Base-by-base conservation (phyloP, 2,888 invertebrate genomes). In the Latheticus oryzae region DNA sequence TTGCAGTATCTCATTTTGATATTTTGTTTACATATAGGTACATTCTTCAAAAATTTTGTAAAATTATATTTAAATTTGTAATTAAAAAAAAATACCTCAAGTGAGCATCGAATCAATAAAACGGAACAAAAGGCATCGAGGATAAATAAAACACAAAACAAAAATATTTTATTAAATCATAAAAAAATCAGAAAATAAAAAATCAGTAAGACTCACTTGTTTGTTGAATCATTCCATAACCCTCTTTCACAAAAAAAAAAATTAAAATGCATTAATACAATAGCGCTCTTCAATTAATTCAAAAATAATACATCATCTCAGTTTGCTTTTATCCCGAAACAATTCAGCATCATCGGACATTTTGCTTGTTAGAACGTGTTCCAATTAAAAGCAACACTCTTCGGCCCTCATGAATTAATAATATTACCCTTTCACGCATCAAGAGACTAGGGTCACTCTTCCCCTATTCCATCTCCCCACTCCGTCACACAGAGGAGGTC, bases 401-500 rank as follows among this genome's bases (percentile, higher is more conserved):
- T 53, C 19, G 38, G 45, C 59, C 59, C 59, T 50, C 37, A 48
- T 42, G 54, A 59, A 58, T 52, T 52, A 54, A 59, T 58, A 58
- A 58, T 43, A 59, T 59, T 59, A 56, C 53, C 57, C 56, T 56
- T 60, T 57, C 57, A 64, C 52, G 58, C 53, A 47, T 56, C 61
- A 66, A 64, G 65, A 69, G 64, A 64, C 69, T 66, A 62, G 68
- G 72, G 72, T 73, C 72, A 73, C 54, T 64, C 62, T 65, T 69
- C 68, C 65, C 72, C 69, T 63, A 50, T 50, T 24, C 8, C 33
- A 55, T 61, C 58, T 60, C 66, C 69, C 65, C 65, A 63, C 66
- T 63, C 61, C 63, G 16, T n/a, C 7, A 23, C 5, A 26, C 21
- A 19, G 42, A 57, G 43, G 68, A 65, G 70, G 66, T 68, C 72